Evolutionary conservation across 2,797 vertebrate genomes (phyloP).

Genomic region (Cuculus canorus): DNA sequence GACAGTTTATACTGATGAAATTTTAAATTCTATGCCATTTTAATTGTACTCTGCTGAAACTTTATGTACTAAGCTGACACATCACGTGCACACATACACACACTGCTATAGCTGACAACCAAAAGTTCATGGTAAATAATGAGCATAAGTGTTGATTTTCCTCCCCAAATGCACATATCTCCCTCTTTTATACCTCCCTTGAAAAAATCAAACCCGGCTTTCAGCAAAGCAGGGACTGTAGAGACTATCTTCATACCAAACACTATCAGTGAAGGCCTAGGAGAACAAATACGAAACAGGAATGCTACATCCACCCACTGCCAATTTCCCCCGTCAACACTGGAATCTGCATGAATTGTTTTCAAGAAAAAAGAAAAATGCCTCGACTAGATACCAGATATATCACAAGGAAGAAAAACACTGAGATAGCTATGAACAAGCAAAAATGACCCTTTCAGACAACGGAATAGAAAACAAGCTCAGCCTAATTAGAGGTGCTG

Average conservation of each 20-base stretch:
- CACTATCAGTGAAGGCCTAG: background rate
- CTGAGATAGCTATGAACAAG: background rate
- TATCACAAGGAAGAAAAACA: background rate
- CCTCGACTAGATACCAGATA: background rate
- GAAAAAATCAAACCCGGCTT: background rate
- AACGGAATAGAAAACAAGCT: background rate
- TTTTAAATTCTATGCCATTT: background rate
- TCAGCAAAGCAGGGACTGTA: background rate
- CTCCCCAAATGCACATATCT: background rate
- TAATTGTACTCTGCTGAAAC: background rate
- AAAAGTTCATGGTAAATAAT: background rate
- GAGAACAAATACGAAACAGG: background rate
- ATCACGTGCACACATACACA: background rate
- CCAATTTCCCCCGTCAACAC: background rate
- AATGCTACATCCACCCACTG: rapidly evolving
- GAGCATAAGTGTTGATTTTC: background rate
- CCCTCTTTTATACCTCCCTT: background rate
- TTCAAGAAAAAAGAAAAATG: background rate
- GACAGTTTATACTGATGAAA: background rate
- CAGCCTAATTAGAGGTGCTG: background rate
- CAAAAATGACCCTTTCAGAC: background rate
- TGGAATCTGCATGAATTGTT: background rate
- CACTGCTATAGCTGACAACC: background rate
- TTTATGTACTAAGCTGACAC: background rate
- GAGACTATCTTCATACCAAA: background rate